phyloP scores from a whole-genome alignment of 2,113 vertebrate genomes.

The Romanogobio albipinnatus region DNA sequence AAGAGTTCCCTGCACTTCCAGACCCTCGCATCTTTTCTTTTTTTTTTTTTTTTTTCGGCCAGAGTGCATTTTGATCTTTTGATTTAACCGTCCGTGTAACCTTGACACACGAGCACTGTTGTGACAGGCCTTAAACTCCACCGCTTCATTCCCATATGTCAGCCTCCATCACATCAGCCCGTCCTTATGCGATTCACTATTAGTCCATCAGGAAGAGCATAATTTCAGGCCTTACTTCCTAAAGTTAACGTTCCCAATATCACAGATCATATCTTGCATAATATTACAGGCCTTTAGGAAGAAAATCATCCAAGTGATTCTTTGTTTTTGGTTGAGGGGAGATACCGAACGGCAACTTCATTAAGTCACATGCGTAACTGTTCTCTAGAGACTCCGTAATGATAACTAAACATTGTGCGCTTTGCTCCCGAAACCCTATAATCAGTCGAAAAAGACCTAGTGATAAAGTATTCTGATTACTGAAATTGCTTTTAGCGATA shows the following conservation, averaged over 20 bases:
- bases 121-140: conserved; percentile 53
- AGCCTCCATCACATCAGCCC: conserved; percentile 49
- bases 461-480: conserved; percentile 44
- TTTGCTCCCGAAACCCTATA: conserved; percentile 49
- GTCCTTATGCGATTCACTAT: not conserved
- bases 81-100: conserved; percentile 31
- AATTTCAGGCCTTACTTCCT: conserved; percentile 35
- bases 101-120: conserved; percentile 39
- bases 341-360: conserved; percentile 11
- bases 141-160: conserved; percentile 46
- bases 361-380: conserved; percentile 27
- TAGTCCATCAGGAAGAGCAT: conserved; percentile 1
- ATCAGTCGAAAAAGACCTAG: conserved; percentile 31
- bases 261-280: not conserved
- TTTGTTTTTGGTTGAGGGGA: conserved; percentile 11
- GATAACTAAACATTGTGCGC: conserved; percentile 33
- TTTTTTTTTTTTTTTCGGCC: not conserved
- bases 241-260: not conserved
- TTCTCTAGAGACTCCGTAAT: conserved; percentile 18
- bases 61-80: conserved; percentile 47
- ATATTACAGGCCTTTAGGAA: conserved; percentile 13
- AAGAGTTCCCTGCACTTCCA: not conserved
- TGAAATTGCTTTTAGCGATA: conserved; percentile 39
- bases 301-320: conserved; percentile 16
- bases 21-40: not conserved